Conservation (phyloP, 2,797 vertebrate species). For the Semaprochilodus insignis region DNA sequence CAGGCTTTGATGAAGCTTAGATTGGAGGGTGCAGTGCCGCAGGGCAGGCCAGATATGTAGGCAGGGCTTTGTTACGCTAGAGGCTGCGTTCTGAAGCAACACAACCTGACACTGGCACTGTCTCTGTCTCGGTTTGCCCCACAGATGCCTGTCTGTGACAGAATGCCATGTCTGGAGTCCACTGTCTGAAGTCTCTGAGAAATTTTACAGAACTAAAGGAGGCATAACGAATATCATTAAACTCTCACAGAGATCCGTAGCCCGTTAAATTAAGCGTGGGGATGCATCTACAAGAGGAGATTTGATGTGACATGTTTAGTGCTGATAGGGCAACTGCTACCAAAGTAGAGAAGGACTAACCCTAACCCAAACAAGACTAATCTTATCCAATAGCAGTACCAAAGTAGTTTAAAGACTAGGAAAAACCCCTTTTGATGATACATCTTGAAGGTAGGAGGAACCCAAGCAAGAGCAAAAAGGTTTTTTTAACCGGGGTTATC, state of each 20-base stretch:
- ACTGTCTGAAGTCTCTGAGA: not conserved
- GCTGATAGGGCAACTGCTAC: not conserved
- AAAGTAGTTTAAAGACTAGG: no score
- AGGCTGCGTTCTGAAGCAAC: not conserved
- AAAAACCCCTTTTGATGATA: no score
- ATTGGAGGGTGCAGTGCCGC: constrained; percentile 11
- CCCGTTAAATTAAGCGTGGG: not conserved
- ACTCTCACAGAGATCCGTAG: not conserved
- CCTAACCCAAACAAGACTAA: no score
- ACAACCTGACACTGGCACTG: not conserved
- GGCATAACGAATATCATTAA: constrained; percentile 2
- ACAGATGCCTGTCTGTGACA: not conserved
- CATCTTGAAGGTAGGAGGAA: no score
- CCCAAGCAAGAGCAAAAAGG: no score
- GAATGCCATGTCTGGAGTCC: not conserved
- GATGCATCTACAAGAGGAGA: not conserved
- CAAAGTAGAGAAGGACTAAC: not conserved
- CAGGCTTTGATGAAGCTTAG: constrained; percentile 73
- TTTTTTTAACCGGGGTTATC: no score
- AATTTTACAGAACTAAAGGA: not conserved
- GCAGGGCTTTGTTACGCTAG: constrained; percentile 72
- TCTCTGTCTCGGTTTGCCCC: not conserved
- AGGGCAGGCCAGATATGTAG: constrained; percentile 56
- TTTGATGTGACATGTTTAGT: not conserved
- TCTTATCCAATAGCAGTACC: no score